Evolutionary conservation across 1,140 invertebrate species (phyloP), one percentile per base, ranked within the genome.

Genomic region (Bombus consobrinus): DNA sequence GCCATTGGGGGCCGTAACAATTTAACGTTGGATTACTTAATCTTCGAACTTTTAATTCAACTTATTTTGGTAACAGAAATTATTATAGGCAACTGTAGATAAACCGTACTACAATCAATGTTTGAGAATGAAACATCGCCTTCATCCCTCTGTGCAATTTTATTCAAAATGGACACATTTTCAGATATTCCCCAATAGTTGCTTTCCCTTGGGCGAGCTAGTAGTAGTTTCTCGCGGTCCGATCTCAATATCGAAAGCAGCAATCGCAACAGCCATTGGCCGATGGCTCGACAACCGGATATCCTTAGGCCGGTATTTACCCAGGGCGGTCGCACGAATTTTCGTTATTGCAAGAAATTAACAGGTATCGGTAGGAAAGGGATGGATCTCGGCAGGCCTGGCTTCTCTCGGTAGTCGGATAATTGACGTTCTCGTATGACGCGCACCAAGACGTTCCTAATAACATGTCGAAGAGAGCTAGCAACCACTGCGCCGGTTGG

Each of bases 381-480:
- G 32, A 28, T 37, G 12, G 41, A 28, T 18, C 37, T 9, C 57
- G 53, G 15, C 34, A 39, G 66, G 53, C n/a, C 22, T 32, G n/a
- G 37, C 37, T n/a, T 62, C 39, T 25, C 75, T n/a, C 75, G 85
- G 64, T 83, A 87, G 81, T 87, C 74, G 81, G 81, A 76, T 83
- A 87, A 87, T 87, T 82, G 85, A 73, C 73, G 81, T 77, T 87
- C 85, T 87, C 81, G 81, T 41, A 37, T 71, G 81, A 83, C 85
- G 73, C 68, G 74, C 53, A 57, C 32, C 73, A 43, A 53, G 74
- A 77, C 64, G 85, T 64, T 83, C 74, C 81, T 77, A 87, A 83
- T 77, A 83, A 87, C 85, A 82, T 37, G 78, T 68, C 83, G 83
- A 73, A 41, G 78, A 62, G 57, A 34, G 74, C 81, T 73, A 74